Percentiles rank a stretch among this genome's conserved stretches.
These are phyloP conservation scores for Apotomis capreana DNA, from an alignment of 2,888 invertebrate genomes.

Conservation along the genomic window DNA sequence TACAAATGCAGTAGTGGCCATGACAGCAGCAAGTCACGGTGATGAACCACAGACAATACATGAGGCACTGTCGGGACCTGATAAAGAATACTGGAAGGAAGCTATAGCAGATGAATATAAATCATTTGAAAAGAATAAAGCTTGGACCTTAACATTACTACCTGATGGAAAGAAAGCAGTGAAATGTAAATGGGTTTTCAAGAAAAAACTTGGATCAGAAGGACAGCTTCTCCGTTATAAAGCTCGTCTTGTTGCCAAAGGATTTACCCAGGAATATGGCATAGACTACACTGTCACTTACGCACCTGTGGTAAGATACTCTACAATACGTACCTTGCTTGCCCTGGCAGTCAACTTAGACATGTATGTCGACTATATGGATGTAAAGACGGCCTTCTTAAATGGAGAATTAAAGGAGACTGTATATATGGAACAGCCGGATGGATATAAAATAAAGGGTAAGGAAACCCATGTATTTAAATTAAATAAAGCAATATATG, in stretches of 20 bases:
- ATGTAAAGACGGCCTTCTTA: conserved; percentile 30
- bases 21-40: neutral
- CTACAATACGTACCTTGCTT: neutral
- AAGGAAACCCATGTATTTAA: conserved; percentile 20
- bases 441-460: conserved; percentile 17
- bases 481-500: conserved; percentile 27
- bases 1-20: neutral
- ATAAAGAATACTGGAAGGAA: conserved; percentile 16
- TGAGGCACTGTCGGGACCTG: conserved; percentile 21
- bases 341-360: neutral
- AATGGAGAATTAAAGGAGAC: conserved; percentile 17
- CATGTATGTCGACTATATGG: neutral
- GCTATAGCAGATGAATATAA: conserved; percentile 27
- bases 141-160: neutral
- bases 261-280: conserved; percentile 27
- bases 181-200: conserved; percentile 30
- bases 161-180: conserved; percentile 15
- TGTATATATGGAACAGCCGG: conserved; percentile 28
- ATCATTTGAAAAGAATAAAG: neutral
- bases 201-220: conserved; percentile 15
- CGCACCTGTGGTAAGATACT: neutral
- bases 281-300: neutral
- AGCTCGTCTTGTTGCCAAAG: conserved; percentile 32
- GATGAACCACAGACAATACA: conserved; percentile 21
- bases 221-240: conserved; percentile 25